Conservation (phyloP, 2,888 invertebrate genomes). For the Odontothrips loti region DNA sequence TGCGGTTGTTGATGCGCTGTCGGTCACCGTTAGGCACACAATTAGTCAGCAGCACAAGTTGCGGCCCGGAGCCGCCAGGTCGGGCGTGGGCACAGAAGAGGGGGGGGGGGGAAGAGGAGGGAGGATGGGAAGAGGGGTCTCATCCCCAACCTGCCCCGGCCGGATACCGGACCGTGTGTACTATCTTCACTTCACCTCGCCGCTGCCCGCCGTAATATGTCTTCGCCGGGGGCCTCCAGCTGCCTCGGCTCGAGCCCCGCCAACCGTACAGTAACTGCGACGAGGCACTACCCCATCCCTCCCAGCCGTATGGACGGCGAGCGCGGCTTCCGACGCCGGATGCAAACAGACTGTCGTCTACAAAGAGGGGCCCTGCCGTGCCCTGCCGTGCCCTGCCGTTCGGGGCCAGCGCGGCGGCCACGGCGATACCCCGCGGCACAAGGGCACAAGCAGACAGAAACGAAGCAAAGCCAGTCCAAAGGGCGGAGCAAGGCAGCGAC, state of each 20-base stretch:
- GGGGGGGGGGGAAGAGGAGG: not conserved
- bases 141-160: no score
- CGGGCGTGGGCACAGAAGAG: not conserved
- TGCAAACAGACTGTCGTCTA: not conserved
- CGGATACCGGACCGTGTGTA: not conserved
- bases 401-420: not conserved
- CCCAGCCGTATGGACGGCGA: not conserved
- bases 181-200: not conserved
- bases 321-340: not conserved
- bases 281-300: no score
- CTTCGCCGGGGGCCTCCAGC: not conserved
- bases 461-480: no score
- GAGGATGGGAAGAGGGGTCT: not conserved
- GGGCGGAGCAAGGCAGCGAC: no score
- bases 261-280: no score
- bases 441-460: no score
- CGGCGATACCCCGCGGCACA: not conserved
- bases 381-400: not conserved
- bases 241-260: no score
- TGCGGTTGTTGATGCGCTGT: not conserved
- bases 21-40: not conserved
- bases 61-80: not conserved
- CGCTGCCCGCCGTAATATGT: not conserved
- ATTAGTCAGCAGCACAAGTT: constrained; percentile 13
- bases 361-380: not conserved